Base-by-base conservation (phyloP, 2,888 invertebrate species). In the Cephus pulcher region DNA sequence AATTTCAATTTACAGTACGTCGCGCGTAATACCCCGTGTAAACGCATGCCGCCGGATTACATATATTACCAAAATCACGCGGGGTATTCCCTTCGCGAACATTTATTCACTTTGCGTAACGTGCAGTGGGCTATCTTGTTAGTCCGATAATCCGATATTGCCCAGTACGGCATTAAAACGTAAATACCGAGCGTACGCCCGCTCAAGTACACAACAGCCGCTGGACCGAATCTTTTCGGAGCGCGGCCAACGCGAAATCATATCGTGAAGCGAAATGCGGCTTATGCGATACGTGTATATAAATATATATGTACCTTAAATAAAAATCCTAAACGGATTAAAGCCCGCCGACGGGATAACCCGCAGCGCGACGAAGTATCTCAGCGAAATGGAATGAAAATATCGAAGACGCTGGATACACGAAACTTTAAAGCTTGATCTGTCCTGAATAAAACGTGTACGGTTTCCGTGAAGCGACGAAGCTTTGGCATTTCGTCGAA, bases 101-200 rank as follows among this genome's bases (percentile, higher is more conserved):
- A 79, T 80, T 80, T 79, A 83, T 83, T 82, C 80, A 80, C 82
- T 80, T 78, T 74, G 75, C 78, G 76, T 70, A 73, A 80, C 77
- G 35, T 11, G 37, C 35, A 33, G 40, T 56, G 79, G 78, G 80
- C 75, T 79, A 75, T 77, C 82, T 82, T 86, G 85, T 84, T 85
- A 86, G 83, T 80, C 77, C 81, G 81, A 83, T 83, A 82, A 84
- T 82, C 82, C 82, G 82, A 85, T 85, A 83, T 83, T 84, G 78
- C 80, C 80, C 80, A 82, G 84, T 81, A 80, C 74, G 78, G 78
- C 80, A 80, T 83, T 83, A 85, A 85, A 85, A 85, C 84, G 83
- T 80, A 83, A 83, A 84, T 82, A 70, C 71, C 30, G 12, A 34
- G 15, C 30, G 30, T 56, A 23, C 23, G 40, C 9, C 40, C 40